These are phyloP conservation scores for Phrynocephalus guinanensis DNA, from an alignment of 2,797 vertebrate genomes.

Conservation along the genomic window DNA sequence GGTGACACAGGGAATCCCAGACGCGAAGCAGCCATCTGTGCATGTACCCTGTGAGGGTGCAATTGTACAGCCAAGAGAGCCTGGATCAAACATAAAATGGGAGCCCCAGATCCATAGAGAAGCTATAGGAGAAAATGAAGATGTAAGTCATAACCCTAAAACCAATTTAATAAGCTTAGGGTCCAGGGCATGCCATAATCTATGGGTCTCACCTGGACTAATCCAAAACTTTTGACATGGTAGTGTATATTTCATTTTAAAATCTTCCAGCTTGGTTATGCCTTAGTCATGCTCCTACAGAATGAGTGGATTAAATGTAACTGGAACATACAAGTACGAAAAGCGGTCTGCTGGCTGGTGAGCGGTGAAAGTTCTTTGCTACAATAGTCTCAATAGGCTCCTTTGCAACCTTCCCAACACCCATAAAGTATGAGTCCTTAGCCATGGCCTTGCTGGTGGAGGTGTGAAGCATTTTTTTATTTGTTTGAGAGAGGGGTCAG, in stretches of 20 bases:
- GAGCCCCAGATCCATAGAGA: background rate
- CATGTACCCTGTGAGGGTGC: background rate
- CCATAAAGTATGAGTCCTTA: too few species aligned
- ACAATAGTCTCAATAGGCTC: background rate
- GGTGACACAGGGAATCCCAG: background rate
- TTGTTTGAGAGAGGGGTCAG: too few species aligned
- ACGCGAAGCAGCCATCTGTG: background rate
- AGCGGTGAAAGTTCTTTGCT: background rate
- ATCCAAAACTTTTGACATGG: slow-evolving; percentile 15
- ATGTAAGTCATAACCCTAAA: background rate
- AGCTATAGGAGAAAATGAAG: background rate
- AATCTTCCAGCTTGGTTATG: background rate
- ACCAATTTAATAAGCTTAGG: background rate
- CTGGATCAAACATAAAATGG: background rate
- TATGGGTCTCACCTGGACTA: background rate
- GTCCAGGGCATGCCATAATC: background rate
- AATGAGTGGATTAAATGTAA: background rate
- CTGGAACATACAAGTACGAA: background rate
- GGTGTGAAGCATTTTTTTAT: too few species aligned
- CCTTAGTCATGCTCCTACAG: background rate
- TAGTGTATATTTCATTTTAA: background rate
- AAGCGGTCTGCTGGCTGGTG: background rate
- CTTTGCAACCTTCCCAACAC: too few species aligned
- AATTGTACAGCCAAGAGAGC: background rate
- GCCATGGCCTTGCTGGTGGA: too few species aligned